Evolutionary conservation across 53 echinoderm and acorn worm genomes (phyloP).

Genomic region (Echinarachnius parma): DNA sequence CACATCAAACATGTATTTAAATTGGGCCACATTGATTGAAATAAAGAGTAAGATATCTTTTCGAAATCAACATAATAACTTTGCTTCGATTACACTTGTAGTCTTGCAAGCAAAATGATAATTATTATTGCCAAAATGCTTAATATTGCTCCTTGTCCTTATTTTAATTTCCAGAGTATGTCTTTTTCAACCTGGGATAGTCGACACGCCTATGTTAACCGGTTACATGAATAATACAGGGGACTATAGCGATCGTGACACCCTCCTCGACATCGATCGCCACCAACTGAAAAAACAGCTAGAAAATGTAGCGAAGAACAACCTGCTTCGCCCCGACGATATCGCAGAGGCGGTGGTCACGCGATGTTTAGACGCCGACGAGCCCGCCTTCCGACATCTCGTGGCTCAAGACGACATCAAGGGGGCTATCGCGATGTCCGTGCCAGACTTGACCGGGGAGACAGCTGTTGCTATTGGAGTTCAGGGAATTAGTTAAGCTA

Average conservation of each 20-base stretch:
- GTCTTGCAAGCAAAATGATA: too few species aligned
- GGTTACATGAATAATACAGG: neutral
- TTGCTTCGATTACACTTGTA: too few species aligned
- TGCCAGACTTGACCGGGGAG: neutral
- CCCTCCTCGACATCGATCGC: constrained; percentile 7
- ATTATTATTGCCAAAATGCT: too few species aligned
- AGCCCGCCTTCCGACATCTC: constrained; percentile 6
- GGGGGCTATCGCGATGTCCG: neutral
- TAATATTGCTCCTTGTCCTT: too few species aligned
- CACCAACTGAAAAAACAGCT: too few species aligned
- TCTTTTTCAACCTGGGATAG: neutral
- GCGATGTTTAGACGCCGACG: neutral
- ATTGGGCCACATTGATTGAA: too few species aligned
- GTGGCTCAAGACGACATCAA: neutral
- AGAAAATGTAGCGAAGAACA: too few species aligned
- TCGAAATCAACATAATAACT: too few species aligned
- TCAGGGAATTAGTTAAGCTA: too few species aligned
- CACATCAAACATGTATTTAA: too few species aligned
- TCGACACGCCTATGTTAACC: neutral
- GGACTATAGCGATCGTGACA: neutral
- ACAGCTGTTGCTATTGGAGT: neutral
- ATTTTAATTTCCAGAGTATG: constrained; percentile 7
- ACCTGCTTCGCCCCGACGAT: neutral
- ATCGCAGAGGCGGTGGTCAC: constrained; percentile 6
- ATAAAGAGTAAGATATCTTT: too few species aligned